These are phyloP conservation scores for Panthera uncia DNA, from an alignment of 2,113 vertebrate genomes.

Conservation along the genomic window DNA sequence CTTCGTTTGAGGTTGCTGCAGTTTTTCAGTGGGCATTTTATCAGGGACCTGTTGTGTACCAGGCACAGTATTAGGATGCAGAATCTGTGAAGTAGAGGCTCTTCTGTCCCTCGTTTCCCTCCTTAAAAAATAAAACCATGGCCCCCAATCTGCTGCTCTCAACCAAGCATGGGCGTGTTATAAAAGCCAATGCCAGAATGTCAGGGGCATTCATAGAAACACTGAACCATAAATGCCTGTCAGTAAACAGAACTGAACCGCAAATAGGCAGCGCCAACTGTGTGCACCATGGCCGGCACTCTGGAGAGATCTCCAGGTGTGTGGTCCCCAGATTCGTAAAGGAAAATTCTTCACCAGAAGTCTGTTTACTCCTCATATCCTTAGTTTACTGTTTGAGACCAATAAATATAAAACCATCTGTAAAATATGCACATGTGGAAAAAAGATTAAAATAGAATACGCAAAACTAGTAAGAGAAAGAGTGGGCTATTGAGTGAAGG, in stretches of 20 bases:
- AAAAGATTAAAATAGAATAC: neutral
- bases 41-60: neutral
- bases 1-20: conserved; percentile 5
- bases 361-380: neutral
- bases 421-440: neutral
- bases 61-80: neutral
- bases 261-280: neutral
- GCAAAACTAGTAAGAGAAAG: neutral
- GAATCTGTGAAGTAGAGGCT: neutral
- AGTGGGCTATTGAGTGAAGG: neutral
- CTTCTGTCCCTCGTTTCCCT: neutral
- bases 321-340: neutral
- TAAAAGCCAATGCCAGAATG: conserved; percentile 22
- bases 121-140: neutral
- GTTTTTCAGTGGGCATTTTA: neutral
- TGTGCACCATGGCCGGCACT: neutral
- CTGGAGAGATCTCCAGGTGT: neutral
- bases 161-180: neutral
- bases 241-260: neutral
- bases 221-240: neutral
- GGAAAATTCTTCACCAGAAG: neutral
- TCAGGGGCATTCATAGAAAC: neutral
- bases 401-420: neutral
- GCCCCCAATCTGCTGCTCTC: neutral
- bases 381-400: neutral